phyloP scores from a whole-genome alignment of 2,797 vertebrate species.

The Uromys caudimaculatus region DNA sequence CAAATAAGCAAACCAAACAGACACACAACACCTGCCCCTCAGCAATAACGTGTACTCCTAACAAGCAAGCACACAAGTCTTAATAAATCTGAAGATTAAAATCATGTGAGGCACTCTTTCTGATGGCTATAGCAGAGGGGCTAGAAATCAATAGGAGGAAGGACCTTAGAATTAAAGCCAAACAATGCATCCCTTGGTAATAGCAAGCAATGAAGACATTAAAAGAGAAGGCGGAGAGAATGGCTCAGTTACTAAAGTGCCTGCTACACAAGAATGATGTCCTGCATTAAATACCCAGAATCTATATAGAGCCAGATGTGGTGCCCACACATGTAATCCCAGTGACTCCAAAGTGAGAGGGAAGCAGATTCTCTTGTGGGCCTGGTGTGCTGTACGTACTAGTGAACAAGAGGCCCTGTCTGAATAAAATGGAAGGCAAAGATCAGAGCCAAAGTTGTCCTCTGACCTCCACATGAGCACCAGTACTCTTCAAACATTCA shows the following conservation, averaged over 20 bases:
- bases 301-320: not conserved
- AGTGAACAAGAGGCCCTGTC: not conserved
- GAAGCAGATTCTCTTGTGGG: not conserved
- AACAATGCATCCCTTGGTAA: not conserved
- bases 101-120: not conserved
- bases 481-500: not conserved
- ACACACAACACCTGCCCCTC: not conserved
- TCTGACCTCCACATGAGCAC: not conserved
- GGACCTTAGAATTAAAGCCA: not conserved
- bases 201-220: not conserved
- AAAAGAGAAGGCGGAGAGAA: not conserved
- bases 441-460: not conserved
- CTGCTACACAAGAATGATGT: not conserved
- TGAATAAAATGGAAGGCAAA: not conserved
- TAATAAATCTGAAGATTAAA: not conserved
- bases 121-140: not conserved
- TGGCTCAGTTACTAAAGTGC: too few relatives aligned
- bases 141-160: not conserved
- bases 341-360: not conserved
- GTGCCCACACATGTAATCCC: not conserved
- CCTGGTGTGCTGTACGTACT: not conserved
- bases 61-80: not conserved
- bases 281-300: not conserved
- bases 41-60: not conserved
- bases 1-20: not conserved